Evolutionary conservation across 2,888 invertebrate species (phyloP).

Genomic region (Hesperia comma): DNA sequence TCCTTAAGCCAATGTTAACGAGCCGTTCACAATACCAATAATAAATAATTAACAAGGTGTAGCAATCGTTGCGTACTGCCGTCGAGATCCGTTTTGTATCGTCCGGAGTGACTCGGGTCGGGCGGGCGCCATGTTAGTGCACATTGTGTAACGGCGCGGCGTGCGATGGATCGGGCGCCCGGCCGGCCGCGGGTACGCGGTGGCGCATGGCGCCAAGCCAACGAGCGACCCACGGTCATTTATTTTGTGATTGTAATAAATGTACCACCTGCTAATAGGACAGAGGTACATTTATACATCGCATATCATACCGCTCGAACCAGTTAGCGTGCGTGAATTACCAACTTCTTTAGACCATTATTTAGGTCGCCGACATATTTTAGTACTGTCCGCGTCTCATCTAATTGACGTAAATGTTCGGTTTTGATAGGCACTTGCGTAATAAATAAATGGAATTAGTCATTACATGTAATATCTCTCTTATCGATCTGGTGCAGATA

Average conservation of each 20-base stretch:
- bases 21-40: background rate
- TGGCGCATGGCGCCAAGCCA: slow-evolving; percentile 60
- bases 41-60: background rate
- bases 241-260: slow-evolving; percentile 54
- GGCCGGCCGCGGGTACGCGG: slow-evolving; percentile 37
- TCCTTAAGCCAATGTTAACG: background rate
- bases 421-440: background rate
- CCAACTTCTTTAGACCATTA: slow-evolving; percentile 8
- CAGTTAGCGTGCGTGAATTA: slow-evolving; percentile 20
- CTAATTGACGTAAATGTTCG: slow-evolving; percentile 11
- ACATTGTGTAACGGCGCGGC: slow-evolving; percentile 49
- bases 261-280: background rate
- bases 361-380: slow-evolving; percentile 16
- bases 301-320: slow-evolving; percentile 3
- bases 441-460: slow-evolving; percentile 14
- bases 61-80: slow-evolving; percentile 30
- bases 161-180: slow-evolving; percentile 1
- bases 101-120: background rate
- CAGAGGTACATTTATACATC: slow-evolving; percentile 15
- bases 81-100: slow-evolving; percentile 12
- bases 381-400: background rate
- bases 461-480: background rate
- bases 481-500: background rate
- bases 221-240: slow-evolving; percentile 48
- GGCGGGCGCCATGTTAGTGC: slow-evolving; percentile 37